Conservation (phyloP, 2,888 invertebrate species). For the Stegana nigrithorax region DNA sequence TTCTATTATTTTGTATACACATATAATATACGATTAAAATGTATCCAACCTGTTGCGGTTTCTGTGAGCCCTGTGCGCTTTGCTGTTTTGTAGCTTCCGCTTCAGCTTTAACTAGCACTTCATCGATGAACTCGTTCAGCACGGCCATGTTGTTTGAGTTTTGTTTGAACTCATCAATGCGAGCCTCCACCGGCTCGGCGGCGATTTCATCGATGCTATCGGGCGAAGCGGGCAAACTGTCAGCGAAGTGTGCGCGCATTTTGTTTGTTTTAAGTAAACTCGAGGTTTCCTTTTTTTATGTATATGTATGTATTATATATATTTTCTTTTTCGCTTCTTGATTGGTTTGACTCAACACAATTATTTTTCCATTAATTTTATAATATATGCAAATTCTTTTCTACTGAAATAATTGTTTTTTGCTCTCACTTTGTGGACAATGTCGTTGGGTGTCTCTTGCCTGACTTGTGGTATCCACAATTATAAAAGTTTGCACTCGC, state of each 20-base stretch:
- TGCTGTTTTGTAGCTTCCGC: constrained; percentile 72
- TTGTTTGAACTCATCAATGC: constrained; percentile 73
- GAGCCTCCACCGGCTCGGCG: constrained; percentile 66
- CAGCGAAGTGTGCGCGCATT: constrained; percentile 64
- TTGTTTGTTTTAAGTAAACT: too few species aligned
- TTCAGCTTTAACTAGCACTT: constrained; percentile 74
- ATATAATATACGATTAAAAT: constrained; percentile 31
- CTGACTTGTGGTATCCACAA: neutral
- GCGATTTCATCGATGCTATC: constrained; percentile 41
- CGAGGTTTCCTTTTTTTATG: too few species aligned
- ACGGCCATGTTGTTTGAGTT: constrained; percentile 73
- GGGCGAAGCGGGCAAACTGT: constrained; percentile 48
- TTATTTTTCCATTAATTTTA: constrained; percentile 12
- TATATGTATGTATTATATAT: too few species aligned
- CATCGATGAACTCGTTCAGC: constrained; percentile 73
- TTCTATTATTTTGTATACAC: constrained; percentile 10
- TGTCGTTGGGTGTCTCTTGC: neutral
- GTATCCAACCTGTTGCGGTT: constrained; percentile 70
- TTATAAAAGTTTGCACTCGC: neutral
- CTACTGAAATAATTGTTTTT: neutral
- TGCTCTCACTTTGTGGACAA: neutral
- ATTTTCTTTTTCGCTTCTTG: constrained; percentile 1
- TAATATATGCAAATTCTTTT: neutral
- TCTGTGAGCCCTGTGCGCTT: constrained; percentile 63
- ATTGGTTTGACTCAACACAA: too few species aligned